phyloP scores from a whole-genome alignment of 1,140 invertebrate genomes.

The Magallana gigas region DNA sequence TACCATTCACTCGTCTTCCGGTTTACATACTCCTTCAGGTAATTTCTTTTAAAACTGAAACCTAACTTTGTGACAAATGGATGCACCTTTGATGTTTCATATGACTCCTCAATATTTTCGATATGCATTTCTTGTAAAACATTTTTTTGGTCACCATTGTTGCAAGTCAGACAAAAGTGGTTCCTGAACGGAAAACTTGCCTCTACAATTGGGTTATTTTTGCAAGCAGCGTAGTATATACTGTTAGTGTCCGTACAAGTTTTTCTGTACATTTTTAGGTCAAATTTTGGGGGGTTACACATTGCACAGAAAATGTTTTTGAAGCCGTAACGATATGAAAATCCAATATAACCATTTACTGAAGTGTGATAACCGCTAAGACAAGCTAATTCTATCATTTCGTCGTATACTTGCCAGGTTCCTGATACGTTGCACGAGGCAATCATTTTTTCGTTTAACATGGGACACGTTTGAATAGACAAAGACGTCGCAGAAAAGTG shows the following conservation, averaged over 20 bases:
- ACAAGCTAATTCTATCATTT: neutral
- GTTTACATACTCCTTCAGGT: neutral
- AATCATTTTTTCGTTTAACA: neutral
- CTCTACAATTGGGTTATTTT: neutral
- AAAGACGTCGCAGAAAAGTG: neutral
- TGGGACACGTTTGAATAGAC: too few relatives aligned
- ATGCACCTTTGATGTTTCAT: neutral
- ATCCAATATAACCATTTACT: too few relatives aligned
- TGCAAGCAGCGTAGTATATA: neutral
- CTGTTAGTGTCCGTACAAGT: neutral
- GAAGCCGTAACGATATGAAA: neutral
- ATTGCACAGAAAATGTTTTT: conserved; percentile 28
- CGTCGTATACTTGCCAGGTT: neutral
- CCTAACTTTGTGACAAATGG: neutral
- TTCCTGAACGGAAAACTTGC: conserved; percentile 8
- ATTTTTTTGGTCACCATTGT: neutral
- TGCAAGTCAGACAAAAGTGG: neutral
- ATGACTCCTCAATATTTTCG: neutral
- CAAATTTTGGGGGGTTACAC: neutral
- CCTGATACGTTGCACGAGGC: neutral
- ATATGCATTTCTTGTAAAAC: neutral
- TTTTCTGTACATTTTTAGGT: neutral
- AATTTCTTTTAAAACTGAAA: neutral
- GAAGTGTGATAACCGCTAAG: neutral
- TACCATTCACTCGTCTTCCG: neutral